These are phyloP conservation scores for Hippocampus barbouri DNA, from an alignment of 2,113 vertebrate species.

Conservation along the genomic window DNA sequence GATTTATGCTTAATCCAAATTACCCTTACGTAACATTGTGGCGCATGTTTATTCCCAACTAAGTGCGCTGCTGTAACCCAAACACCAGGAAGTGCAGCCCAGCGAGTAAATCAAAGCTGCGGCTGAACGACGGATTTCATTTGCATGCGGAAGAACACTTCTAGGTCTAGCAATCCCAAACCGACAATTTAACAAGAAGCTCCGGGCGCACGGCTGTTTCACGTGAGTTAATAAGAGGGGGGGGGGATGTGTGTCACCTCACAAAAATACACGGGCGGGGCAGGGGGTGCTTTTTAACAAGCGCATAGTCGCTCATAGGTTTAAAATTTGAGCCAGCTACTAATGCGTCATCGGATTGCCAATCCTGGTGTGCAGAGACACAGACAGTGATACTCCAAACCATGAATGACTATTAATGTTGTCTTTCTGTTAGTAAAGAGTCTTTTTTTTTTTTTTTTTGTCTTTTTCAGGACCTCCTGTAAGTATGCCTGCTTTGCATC, in stretches of 20 bases:
- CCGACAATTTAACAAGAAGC: constrained; percentile 67
- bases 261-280: background rate
- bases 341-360: constrained; percentile 38
- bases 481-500: constrained; percentile 78
- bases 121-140: constrained; percentile 69
- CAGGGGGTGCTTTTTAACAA: constrained; percentile 59
- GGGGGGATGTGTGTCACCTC: constrained; percentile 70
- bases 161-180: constrained; percentile 62
- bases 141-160: constrained; percentile 60
- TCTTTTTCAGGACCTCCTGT: constrained; percentile 90
- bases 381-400: background rate
- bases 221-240: constrained; percentile 72
- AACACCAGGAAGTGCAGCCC: constrained; percentile 49
- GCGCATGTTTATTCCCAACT: constrained; percentile 52
- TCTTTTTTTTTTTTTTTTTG: constrained; percentile 15
- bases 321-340: constrained; percentile 62
- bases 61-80: constrained; percentile 52
- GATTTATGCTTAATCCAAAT: too few relatives aligned
- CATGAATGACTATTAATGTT: background rate
- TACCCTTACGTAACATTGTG: background rate
- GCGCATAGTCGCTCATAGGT: constrained; percentile 51
- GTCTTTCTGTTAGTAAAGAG: constrained; percentile 43
- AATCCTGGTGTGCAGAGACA: constrained; percentile 28
- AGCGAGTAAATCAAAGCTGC: constrained; percentile 36
- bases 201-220: constrained; percentile 70